Evolutionary conservation across 2,797 vertebrate species (phyloP), one percentile per base, ranked within the genome.

Genomic region (Notamacropus eugenii): DNA sequence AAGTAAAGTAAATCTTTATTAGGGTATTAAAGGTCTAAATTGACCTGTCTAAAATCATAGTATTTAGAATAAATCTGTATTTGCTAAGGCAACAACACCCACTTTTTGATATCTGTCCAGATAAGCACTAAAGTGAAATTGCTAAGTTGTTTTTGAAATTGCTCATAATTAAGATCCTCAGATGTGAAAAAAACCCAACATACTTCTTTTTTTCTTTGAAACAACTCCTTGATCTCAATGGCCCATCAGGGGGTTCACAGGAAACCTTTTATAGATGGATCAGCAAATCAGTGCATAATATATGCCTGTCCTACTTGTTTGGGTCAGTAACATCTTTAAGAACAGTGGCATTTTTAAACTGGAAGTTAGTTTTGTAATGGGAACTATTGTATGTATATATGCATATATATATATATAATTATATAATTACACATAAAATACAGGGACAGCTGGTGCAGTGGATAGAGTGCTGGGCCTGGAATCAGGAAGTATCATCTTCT

Each of bases 11-110:
- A 50, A 56, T 31, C 55, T 91, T 91, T 74, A 28, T 82, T 95
- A 95, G 82, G 31, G 31, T 16, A 96, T 92, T 91, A 57, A 52
- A 31, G 31, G 90, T 55, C 27, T 92, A 40, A 93, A 92, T 27
- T 93, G 24, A 3, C 74, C 40, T 55, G 5, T 90, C 4, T 40
- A 55, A 90, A 92, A 92, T n/a, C 31, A n/a, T 46, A 28, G 55
- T 54, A 46, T 55, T 56, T 58, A 58, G 87, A 91, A 52, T 52
- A 96, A 94, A 31, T 74, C 46, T 91, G 40, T n/a, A 27, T 94
- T 91, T 95, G 11, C 24, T 91, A 67, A 94, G 59, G 50, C 59
- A 93, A 92, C 55, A 90, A 24, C 54, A 91, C 16, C 46, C n/a
- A 46, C 27, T 96, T 54, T 95, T 94, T 92, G 93, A 55, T 82